Conservation (phyloP, 2,113 vertebrate species). For the Tricholaema leucomelas region DNA sequence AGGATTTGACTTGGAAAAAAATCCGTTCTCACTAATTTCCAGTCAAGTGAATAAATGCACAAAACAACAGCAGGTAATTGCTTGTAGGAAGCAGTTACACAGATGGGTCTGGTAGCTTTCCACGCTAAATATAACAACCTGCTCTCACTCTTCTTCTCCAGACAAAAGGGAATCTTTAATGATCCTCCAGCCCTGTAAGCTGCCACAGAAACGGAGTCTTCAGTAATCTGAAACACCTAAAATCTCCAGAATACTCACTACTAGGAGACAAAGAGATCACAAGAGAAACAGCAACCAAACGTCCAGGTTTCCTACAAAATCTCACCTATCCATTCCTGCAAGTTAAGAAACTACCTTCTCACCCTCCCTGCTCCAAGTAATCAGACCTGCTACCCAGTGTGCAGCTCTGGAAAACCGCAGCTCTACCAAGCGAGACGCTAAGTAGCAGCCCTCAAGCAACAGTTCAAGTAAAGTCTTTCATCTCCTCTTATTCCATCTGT, state of each 20-base stretch:
- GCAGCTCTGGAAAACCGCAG: not conserved
- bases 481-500: not conserved
- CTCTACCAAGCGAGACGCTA: not conserved
- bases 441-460: not conserved
- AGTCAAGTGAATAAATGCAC: not conserved
- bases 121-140: not conserved
- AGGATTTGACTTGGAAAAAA: not conserved
- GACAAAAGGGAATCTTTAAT: not conserved
- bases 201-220: not conserved
- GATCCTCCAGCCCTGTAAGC: not conserved
- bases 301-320: not conserved
- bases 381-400: not conserved
- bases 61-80: not conserved
- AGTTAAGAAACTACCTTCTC: not conserved
- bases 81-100: not conserved
- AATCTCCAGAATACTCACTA: not conserved
- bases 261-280: not conserved
- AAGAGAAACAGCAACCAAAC: not conserved
- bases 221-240: not conserved
- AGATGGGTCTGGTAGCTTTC: not conserved
- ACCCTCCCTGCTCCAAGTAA: not conserved
- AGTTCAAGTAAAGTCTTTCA: constrained; percentile 6
- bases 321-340: not conserved
- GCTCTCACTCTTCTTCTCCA: not conserved
- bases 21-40: not conserved